Conservation (phyloP, 1,140 invertebrate genomes). For the Leptopilina boulardi region DNA sequence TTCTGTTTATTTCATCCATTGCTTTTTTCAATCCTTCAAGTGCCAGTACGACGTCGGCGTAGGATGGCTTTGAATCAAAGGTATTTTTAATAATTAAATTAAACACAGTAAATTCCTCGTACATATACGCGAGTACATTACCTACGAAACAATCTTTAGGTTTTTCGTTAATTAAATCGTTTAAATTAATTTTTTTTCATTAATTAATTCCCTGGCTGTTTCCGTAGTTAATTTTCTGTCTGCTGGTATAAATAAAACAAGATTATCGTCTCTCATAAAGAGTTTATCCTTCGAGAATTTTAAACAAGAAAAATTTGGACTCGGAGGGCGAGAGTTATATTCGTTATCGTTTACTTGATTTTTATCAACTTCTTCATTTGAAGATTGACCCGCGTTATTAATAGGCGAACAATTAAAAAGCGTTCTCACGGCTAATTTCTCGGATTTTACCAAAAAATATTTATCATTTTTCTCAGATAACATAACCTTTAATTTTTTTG, state of each 20-base stretch:
- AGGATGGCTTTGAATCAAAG: neutral
- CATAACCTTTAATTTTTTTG: too few relatives aligned
- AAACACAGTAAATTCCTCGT: neutral
- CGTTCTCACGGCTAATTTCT: too few relatives aligned
- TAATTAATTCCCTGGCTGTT: neutral
- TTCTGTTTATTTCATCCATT: neutral
- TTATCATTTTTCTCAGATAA: too few relatives aligned
- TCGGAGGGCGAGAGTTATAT: too few relatives aligned
- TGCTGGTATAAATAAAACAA: neutral
- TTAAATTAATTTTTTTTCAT: neutral
- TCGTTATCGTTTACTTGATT: too few relatives aligned
- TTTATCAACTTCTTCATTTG: too few relatives aligned
- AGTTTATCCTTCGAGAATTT: too few relatives aligned
- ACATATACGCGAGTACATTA: neutral
- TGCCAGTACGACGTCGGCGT: neutral
- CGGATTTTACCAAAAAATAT: too few relatives aligned
- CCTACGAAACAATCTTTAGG: neutral
- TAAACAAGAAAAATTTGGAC: too few relatives aligned
- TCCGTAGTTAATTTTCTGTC: neutral
- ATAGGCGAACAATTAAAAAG: too few relatives aligned
- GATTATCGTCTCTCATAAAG: too few relatives aligned
- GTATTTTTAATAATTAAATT: neutral
- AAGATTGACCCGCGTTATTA: too few relatives aligned
- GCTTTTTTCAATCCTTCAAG: neutral
- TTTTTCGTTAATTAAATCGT: neutral